Evolutionary conservation across 2,888 invertebrate species (phyloP), one percentile per base, ranked within the genome.

Genomic region (Drosophila cognata): DNA sequence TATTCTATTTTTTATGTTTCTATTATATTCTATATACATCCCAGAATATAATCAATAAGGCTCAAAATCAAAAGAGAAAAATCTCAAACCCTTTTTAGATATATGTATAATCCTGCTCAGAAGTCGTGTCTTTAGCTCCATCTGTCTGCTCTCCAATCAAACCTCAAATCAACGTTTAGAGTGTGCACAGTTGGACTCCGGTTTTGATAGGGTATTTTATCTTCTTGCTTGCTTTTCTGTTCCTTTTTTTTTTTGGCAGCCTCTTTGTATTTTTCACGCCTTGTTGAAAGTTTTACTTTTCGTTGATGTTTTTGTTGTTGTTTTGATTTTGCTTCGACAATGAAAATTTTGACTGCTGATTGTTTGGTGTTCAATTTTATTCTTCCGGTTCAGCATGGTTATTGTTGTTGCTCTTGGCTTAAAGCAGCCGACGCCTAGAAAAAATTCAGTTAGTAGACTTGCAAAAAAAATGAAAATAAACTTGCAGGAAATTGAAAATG

Each of bases 301-400:
- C 59, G 16, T 48, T 28, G 29, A 25, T 65, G 43, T 66, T 43
- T 48, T 53, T 41, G 29, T 56, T 52, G 57, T 61, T 61, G 33
- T 65, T 73, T 72, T 78, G 52, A 64, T 73, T 68, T 67, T 56
- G 63, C 25, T 57, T 65, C 77, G 77, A 87, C 89, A 87, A 87
- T 85, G 87, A 89, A 87, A 87, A 77, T 87, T 86, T 88, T 86
- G 88, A 86, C 88, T 88, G 86, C 76, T 87, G 84, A 88, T 84
- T 84, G 84, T 84, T 88, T 82, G 87, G 69, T 73, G 90, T 81
- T 86, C 90, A 83, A 86, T 90, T 89, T 88, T 86, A 88, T 86
- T 77, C 79, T 88, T 90, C 75, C 86, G 75, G 60, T 68, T 72
- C 70, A 83, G 80, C 61, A 64, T 25, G 59, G 58, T 62, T 63